Conservation (phyloP, 2,113 vertebrate genomes). For the Climacteris rufus region DNA sequence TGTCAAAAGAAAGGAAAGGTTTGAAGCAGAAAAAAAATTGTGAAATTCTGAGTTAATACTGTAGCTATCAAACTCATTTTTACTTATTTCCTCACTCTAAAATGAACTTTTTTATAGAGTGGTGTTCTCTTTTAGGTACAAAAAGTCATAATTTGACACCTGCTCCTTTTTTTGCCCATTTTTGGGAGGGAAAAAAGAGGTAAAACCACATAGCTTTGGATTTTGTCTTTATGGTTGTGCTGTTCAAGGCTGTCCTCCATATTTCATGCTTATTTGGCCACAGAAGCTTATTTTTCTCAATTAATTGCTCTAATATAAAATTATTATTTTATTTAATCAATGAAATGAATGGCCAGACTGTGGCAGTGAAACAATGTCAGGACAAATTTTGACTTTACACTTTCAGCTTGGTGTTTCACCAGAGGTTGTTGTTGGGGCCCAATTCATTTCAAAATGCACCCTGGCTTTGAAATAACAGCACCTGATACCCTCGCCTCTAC, state of each 20-base stretch:
- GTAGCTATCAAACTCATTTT: not conserved
- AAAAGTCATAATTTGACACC: not conserved
- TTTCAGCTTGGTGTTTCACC: not conserved
- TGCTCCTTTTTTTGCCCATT: not conserved
- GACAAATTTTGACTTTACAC: conserved; percentile 20
- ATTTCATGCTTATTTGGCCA: not conserved
- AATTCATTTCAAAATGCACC: conserved; percentile 43
- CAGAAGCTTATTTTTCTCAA: not conserved
- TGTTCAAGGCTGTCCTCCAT: not conserved
- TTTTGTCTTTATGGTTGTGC: not conserved
- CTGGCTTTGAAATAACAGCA: conserved; percentile 36
- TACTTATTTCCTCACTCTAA: not conserved
- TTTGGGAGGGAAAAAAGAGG: accelerated
- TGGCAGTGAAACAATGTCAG: not conserved
- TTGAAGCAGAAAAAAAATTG: not conserved
- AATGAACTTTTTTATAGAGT: not conserved
- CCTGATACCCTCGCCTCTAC: not conserved
- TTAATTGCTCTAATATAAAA: not conserved
- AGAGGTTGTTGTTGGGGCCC: not conserved
- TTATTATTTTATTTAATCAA: conserved; percentile 1
- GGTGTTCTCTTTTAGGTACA: not conserved
- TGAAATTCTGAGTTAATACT: not conserved
- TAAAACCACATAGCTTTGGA: accelerated
- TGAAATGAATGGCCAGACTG: not conserved
- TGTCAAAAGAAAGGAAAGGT: not conserved